A percentile compares a stretch with the other conserved stretches of the same genome.
Conservation (phyloP, 2,113 vertebrate species). For the Alligator mississippiensis region DNA sequence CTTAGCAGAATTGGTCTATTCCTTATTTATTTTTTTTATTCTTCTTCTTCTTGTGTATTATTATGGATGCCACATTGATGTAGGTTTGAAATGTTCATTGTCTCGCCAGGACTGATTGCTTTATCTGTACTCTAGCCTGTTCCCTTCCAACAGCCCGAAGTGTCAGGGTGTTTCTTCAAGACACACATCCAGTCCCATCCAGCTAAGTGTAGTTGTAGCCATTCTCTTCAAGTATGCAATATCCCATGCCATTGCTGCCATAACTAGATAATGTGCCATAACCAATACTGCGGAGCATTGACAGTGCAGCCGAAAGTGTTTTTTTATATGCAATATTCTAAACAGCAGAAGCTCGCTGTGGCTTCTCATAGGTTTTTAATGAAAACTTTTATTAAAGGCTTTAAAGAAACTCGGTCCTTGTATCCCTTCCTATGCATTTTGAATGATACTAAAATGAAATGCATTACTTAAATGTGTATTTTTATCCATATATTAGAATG, state of each 20-base stretch:
- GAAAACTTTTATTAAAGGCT: constrained; percentile 75
- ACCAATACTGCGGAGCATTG: constrained; percentile 67
- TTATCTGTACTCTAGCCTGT: fast-evolving
- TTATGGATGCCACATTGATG: not conserved
- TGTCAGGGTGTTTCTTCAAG: constrained; percentile 2
- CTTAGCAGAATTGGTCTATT: fast-evolving
- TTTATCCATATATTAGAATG: constrained; percentile 93
- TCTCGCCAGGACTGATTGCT: not conserved
- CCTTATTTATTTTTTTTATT: not conserved
- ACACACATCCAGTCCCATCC: not conserved
- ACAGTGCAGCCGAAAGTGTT: constrained; percentile 66
- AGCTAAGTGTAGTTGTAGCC: constrained; percentile 52
- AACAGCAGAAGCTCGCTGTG: constrained; percentile 71
- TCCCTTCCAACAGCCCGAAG: fast-evolving
- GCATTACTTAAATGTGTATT: constrained; percentile 87
- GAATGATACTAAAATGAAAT: constrained; percentile 75
- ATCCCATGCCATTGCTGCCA: constrained; percentile 74
- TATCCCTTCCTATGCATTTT: constrained; percentile 89
- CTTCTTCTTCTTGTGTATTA: fast-evolving
- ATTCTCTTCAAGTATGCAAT: constrained; percentile 77
- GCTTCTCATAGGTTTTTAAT: constrained; percentile 77
- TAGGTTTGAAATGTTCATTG: fast-evolving
- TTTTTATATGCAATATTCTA: constrained; percentile 86
- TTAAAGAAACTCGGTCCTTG: constrained; percentile 75
- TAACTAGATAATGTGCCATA: constrained; percentile 69